Percentiles rank a stretch among this genome's conserved stretches.
phyloP scores from a whole-genome alignment of 2,113 vertebrate species.

The Sminthopsis crassicaudata region DNA sequence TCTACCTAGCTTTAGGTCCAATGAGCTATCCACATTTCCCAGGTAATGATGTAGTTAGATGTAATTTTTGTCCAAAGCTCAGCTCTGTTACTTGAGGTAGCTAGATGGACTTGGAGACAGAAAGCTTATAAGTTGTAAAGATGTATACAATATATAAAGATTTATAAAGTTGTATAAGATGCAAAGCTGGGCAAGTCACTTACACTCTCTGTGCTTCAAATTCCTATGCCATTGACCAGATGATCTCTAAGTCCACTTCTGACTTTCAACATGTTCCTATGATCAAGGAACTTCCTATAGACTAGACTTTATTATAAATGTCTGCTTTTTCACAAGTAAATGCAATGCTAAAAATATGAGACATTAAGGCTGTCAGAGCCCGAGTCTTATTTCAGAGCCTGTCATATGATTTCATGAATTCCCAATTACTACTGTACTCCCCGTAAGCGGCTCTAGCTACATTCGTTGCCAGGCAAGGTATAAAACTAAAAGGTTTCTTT shows the following conservation, averaged over 20 bases:
- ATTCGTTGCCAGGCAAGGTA: constrained; percentile 68
- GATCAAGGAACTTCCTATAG: neutral
- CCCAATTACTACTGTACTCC: constrained; percentile 59
- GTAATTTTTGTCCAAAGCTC: neutral
- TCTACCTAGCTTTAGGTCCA: neutral
- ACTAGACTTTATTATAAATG: neutral
- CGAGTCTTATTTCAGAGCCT: constrained; percentile 8
- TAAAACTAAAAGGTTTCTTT: constrained; percentile 40
- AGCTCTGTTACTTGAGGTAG: neutral
- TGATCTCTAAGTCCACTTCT: neutral
- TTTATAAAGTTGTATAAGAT: too few species aligned
- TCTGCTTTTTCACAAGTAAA: constrained; percentile 18
- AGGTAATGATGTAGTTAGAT: neutral
- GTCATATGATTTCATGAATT: constrained; percentile 58
- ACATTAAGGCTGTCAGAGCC: constrained; percentile 52
- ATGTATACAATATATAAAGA: too few species aligned
- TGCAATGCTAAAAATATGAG: constrained; percentile 52
- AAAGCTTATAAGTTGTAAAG: neutral
- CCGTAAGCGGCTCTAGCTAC: constrained; percentile 53
- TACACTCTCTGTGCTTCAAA: neutral
- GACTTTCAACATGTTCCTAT: neutral
- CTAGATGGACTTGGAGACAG: neutral
- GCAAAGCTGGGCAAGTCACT: neutral
- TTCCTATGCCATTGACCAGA: neutral
- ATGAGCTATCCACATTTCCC: neutral